These are phyloP conservation scores for Caenorhabditis sp. DNA, from an alignment of 2,888 invertebrate genomes.

Conservation along the genomic window DNA sequence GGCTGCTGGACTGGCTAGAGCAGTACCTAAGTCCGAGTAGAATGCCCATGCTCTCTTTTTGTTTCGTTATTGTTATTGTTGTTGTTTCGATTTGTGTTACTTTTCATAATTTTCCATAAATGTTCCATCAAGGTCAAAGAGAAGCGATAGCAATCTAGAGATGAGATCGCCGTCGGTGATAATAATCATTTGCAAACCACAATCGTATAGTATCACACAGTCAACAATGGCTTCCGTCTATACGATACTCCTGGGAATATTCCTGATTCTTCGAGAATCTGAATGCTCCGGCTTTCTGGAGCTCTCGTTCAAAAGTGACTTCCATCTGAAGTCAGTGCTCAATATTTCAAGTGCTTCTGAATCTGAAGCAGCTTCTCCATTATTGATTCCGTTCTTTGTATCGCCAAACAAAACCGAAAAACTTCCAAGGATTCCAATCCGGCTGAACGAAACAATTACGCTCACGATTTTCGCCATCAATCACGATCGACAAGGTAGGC, in stretches of 20 bases:
- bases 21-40: conserved; percentile 6
- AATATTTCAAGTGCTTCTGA: conserved; percentile 25
- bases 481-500: conserved; percentile 32
- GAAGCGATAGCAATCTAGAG: background rate
- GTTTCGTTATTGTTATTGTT: conserved; percentile 25
- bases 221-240: background rate
- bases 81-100: conserved; percentile 3
- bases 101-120: conserved; percentile 5
- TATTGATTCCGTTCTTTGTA: conserved; percentile 28
- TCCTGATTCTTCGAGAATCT: background rate
- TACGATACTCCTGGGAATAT: background rate
- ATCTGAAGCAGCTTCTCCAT: background rate
- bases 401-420: conserved; percentile 12
- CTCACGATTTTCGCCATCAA: conserved; percentile 31
- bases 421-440: conserved; percentile 37
- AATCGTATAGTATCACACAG: background rate
- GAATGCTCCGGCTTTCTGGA: conserved; percentile 30
- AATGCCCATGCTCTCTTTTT: background rate
- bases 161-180: background rate
- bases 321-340: conserved; percentile 24
- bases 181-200: background rate
- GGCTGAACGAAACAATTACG: background rate
- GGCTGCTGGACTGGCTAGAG: conserved; percentile 10
- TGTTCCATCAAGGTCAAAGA: background rate
- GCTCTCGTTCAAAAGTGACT: conserved; percentile 41